A percentile compares a stretch with the other conserved stretches of the same genome.
phyloP scores from a whole-genome alignment of 2,888 invertebrate species.

The Athalia rosae region DNA sequence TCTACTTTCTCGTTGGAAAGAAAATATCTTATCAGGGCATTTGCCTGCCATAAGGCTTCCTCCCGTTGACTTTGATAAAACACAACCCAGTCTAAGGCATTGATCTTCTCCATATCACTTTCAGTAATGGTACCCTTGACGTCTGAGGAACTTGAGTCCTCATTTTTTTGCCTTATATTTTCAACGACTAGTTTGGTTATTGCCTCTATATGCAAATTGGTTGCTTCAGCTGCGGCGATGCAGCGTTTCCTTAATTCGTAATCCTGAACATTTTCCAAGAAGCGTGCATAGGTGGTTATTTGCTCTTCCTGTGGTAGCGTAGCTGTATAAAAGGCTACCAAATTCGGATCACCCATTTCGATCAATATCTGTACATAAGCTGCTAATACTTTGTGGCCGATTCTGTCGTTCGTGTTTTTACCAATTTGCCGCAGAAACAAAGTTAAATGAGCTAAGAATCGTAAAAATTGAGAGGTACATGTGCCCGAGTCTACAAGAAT shows the following conservation, averaged over 20 bases:
- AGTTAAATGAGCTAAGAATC: conserved; percentile 91
- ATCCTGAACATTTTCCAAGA: conserved; percentile 81
- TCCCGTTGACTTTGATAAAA: conserved; percentile 85
- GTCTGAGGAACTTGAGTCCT: conserved; percentile 61
- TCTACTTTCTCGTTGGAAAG: conserved; percentile 87
- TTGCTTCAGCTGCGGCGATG: conserved; percentile 82
- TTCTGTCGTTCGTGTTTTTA: conserved; percentile 80
- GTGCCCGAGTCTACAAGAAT: conserved; percentile 78
- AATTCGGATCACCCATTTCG: conserved; percentile 82
- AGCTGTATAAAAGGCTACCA: conserved; percentile 91
- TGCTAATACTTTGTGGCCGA: conserved; percentile 85
- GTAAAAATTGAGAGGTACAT: conserved; percentile 78
- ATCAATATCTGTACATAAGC: conserved; percentile 84
- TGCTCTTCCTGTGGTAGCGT: conserved; percentile 82
- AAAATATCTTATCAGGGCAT: conserved; percentile 90
- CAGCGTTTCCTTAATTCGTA: conserved; percentile 81
- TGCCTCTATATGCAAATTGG: conserved; percentile 87
- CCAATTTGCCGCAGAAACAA: conserved; percentile 89
- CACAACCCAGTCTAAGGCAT: conserved; percentile 90
- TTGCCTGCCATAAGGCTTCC: conserved; percentile 91
- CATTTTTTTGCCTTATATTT: conserved; percentile 77
- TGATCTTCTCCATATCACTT: conserved; percentile 83
- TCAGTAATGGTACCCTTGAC: conserved; percentile 79
- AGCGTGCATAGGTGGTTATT: conserved; percentile 78
- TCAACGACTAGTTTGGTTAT: conserved; percentile 92